These are phyloP conservation scores for Brachypalpus laphriformis DNA, from an alignment of 2,888 invertebrate species.

Conservation along the genomic window DNA sequence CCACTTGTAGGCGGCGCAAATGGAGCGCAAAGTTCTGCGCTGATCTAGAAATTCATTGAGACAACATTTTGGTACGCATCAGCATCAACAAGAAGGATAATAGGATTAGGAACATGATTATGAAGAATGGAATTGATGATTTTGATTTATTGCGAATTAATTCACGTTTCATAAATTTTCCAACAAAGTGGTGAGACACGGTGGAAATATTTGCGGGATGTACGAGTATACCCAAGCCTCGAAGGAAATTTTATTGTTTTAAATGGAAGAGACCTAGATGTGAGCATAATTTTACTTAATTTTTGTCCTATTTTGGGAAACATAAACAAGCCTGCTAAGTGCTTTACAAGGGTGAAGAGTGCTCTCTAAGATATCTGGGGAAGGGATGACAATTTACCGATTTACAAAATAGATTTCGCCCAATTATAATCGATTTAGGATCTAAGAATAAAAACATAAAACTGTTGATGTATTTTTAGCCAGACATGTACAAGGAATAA, in stretches of 20 bases:
- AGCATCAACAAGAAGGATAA: not conserved
- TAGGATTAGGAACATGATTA: not conserved
- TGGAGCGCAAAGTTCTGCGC: not conserved
- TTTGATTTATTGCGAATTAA: constrained; percentile 3
- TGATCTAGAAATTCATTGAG: not conserved
- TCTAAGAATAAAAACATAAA: too few relatives aligned
- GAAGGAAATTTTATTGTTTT: not conserved
- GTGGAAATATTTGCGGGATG: not conserved
- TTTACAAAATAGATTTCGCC: too few relatives aligned
- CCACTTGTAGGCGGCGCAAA: not conserved
- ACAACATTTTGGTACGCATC: not conserved
- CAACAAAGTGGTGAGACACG: not conserved
- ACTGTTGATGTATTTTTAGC: too few relatives aligned
- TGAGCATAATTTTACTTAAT: too few relatives aligned
- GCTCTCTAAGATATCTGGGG: too few relatives aligned
- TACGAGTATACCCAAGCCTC: not conserved
- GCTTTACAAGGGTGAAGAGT: too few relatives aligned
- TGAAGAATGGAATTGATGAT: not conserved
- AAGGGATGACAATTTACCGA: too few relatives aligned
- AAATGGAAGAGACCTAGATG: not conserved
- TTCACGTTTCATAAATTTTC: constrained; percentile 4
- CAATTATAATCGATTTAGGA: too few relatives aligned
- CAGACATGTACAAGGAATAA: too few relatives aligned
- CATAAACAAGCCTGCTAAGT: too few relatives aligned
- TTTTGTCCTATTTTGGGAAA: too few relatives aligned